These are phyloP conservation scores for Neogale vison DNA, from an alignment of 2,113 vertebrate genomes.

Conservation along the genomic window DNA sequence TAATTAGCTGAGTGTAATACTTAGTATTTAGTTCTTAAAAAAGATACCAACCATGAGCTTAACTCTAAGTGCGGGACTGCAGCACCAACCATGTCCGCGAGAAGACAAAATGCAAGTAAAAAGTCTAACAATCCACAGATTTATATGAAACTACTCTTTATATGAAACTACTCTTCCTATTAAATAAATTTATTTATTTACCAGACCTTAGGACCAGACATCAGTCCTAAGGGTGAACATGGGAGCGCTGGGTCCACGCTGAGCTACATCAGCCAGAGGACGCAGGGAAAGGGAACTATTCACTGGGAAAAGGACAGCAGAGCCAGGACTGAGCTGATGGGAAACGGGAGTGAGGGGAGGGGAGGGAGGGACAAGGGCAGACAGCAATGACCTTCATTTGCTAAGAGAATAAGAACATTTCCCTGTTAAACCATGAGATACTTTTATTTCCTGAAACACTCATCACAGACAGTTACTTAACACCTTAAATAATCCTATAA, in stretches of 20 bases:
- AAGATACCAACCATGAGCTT: neutral
- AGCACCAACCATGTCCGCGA: neutral
- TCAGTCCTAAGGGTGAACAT: neutral
- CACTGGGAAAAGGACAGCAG: neutral
- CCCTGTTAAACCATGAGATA: too few relatives aligned
- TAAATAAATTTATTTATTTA: too few relatives aligned
- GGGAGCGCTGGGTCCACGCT: neutral
- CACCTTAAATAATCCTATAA: neutral
- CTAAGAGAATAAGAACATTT: too few relatives aligned
- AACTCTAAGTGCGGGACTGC: neutral
- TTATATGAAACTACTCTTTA: too few relatives aligned
- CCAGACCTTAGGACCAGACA: neutral
- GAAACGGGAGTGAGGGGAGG: accelerated
- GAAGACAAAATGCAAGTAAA: neutral
- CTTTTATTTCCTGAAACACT: neutral
- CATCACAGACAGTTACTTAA: neutral
- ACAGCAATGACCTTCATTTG: neutral
- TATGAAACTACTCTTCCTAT: too few relatives aligned
- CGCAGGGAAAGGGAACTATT: accelerated
- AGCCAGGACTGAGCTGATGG: accelerated
- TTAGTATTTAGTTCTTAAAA: neutral
- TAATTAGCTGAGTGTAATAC: neutral
- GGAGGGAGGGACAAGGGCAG: neutral
- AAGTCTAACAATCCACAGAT: neutral
- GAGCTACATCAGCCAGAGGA: neutral